These are phyloP conservation scores for Eulimnadia texana DNA, from an alignment of 1,140 invertebrate genomes.

Conservation along the genomic window DNA sequence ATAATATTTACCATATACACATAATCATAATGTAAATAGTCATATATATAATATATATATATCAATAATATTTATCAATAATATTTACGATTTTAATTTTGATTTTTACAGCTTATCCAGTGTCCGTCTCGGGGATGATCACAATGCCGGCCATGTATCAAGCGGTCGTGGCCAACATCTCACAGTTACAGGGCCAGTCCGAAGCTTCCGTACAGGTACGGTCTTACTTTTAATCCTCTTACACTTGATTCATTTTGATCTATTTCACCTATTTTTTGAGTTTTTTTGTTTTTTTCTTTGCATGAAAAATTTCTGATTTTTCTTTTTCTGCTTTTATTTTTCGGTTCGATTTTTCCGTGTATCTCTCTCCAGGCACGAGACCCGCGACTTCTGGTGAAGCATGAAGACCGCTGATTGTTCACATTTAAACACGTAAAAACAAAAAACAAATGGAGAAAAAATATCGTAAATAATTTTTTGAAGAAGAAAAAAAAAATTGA, in stretches of 20 bases:
- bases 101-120: constrained; percentile 50
- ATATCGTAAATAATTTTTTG: too few relatives aligned
- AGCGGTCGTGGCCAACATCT: constrained; percentile 84
- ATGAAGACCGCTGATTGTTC: constrained; percentile 4
- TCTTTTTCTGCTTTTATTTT: background rate
- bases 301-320: constrained; percentile 2
- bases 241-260: background rate
- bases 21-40: too few relatives aligned
- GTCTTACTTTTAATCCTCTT: background rate
- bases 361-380: background rate
- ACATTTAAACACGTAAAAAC: too few relatives aligned
- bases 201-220: constrained; percentile 51
- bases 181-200: constrained; percentile 54
- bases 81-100: too few relatives aligned
- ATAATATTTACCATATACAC: too few relatives aligned
- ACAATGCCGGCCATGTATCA: constrained; percentile 94
- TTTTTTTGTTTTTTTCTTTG: constrained; percentile 10
- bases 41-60: too few relatives aligned
- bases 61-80: too few relatives aligned
- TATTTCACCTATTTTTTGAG: constrained; percentile 5
- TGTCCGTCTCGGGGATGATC: constrained; percentile 84
- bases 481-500: constrained; percentile 1
- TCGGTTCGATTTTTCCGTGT: background rate
- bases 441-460: too few relatives aligned
- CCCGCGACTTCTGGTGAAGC: constrained; percentile 10